Evolutionary conservation across 2,888 invertebrate genomes (phyloP).

Genomic region (Acleris cristana): DNA sequence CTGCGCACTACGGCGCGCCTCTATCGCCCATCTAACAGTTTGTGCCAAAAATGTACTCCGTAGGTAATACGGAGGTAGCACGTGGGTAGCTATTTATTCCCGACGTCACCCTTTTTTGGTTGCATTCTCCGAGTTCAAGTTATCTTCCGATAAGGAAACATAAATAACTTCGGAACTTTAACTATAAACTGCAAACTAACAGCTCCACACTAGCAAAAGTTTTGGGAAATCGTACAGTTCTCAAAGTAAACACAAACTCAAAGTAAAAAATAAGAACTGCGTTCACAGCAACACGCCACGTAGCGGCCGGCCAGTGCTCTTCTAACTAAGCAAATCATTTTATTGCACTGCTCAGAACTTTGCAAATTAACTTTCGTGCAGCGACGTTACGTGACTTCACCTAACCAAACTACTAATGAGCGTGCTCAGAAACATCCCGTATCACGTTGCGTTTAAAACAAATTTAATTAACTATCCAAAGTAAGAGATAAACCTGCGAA

Average conservation of each 20-base stretch:
- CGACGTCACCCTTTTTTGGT: background rate
- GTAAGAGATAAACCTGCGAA: conserved; percentile 10
- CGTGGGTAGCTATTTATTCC: background rate
- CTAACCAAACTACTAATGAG: conserved; percentile 13
- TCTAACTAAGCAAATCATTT: conserved; percentile 28
- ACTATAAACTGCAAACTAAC: conserved; percentile 10
- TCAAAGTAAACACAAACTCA: background rate
- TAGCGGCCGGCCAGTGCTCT: conserved; percentile 4
- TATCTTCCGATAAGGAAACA: conserved; percentile 22
- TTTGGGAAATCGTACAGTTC: background rate
- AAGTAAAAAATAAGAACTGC: conserved; percentile 8
- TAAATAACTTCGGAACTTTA: conserved; percentile 27
- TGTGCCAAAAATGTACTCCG: no score
- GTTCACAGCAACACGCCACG: conserved; percentile 7
- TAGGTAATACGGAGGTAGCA: no score
- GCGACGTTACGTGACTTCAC: conserved; percentile 9
- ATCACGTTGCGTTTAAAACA: conserved; percentile 1
- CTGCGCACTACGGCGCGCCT: no score
- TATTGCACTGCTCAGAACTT: conserved; percentile 24
- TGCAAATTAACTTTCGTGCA: conserved; percentile 18
- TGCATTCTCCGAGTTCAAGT: conserved; percentile 13
- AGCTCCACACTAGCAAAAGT: background rate
- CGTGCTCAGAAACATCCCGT: background rate
- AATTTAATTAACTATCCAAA: conserved; percentile 17
- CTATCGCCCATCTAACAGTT: no score